Evolutionary conservation across 1,140 invertebrate genomes (phyloP).

Genomic region (Drosophila ercepeae): DNA sequence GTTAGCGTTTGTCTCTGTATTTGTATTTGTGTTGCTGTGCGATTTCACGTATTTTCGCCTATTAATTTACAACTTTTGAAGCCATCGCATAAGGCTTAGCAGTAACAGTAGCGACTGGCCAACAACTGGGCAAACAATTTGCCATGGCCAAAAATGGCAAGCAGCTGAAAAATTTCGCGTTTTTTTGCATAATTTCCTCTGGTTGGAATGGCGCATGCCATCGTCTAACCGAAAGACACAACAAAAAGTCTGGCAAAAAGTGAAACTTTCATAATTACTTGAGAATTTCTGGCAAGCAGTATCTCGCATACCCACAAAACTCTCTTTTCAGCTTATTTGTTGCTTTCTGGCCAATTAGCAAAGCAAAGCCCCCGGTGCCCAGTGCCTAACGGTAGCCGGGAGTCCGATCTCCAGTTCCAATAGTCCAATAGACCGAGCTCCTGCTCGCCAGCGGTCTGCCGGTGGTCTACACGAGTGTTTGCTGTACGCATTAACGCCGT

Average conservation of each 20-base stretch:
- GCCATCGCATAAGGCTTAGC: conserved; percentile 51
- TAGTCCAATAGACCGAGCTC: conserved; percentile 7
- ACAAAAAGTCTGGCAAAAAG: conserved; percentile 47
- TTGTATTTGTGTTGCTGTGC: conserved; percentile 18
- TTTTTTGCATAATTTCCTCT: conserved; percentile 68
- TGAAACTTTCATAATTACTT: conserved; percentile 71
- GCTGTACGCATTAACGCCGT: conserved; percentile 62
- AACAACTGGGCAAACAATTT: conserved; percentile 61
- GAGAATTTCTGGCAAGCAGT: conserved; percentile 63
- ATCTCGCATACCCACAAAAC: conserved; percentile 36
- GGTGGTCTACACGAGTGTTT: conserved; percentile 62
- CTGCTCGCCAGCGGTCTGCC: conserved; percentile 24
- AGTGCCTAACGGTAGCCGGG: conserved; percentile 60
- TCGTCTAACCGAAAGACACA: conserved; percentile 8
- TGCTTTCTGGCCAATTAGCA: conserved; percentile 75
- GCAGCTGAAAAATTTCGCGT: conserved; percentile 62
- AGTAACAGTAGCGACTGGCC: conserved; percentile 17
- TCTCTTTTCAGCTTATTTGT: conserved; percentile 42
- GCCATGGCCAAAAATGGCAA: conserved; percentile 64
- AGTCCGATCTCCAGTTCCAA: conserved; percentile 8
- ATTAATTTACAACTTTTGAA: conserved; percentile 78
- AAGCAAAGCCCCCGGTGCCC: conserved; percentile 25
- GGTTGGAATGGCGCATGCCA: conserved; percentile 56
- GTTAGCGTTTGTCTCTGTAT: conserved; percentile 14
- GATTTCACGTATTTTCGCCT: conserved; percentile 73